These are phyloP conservation scores for Oeneis ivallda DNA, from an alignment of 2,888 invertebrate genomes.

Conservation along the genomic window DNA sequence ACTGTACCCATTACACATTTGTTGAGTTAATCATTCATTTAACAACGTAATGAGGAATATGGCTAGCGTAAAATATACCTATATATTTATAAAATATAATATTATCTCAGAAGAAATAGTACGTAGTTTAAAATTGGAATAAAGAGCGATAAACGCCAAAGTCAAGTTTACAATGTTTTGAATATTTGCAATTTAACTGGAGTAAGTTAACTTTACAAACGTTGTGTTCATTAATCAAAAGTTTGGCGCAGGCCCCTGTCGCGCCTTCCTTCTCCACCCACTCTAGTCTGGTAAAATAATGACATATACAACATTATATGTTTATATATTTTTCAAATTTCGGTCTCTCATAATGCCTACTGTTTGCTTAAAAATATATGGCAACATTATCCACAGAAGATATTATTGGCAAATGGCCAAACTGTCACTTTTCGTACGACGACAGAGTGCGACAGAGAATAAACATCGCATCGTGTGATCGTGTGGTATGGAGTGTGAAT, in stretches of 20 bases:
- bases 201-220: slow-evolving; percentile 76
- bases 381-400: slow-evolving; percentile 60
- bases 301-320: slow-evolving; percentile 28
- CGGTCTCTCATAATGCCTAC: slow-evolving; percentile 61
- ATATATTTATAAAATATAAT: neutral
- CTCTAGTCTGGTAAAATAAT: slow-evolving; percentile 55
- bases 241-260: slow-evolving; percentile 75
- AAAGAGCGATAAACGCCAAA: slow-evolving; percentile 43
- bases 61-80: neutral
- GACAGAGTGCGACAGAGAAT: slow-evolving; percentile 42
- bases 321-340: slow-evolving; percentile 44
- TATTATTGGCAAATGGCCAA: slow-evolving; percentile 69
- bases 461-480: no score
- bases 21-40: slow-evolving; percentile 14
- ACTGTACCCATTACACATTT: slow-evolving; percentile 29
- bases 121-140: slow-evolving; percentile 14
- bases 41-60: neutral
- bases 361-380: slow-evolving; percentile 38
- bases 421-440: slow-evolving; percentile 54
- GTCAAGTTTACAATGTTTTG: slow-evolving; percentile 63
- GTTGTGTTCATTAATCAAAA: slow-evolving; percentile 81
- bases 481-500: slow-evolving; percentile 41
- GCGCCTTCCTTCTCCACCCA: slow-evolving; percentile 55
- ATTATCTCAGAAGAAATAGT: slow-evolving; percentile 14
- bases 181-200: slow-evolving; percentile 70